Base-by-base conservation (phyloP, 2,888 invertebrate species). In the Amaurobius ferox region DNA sequence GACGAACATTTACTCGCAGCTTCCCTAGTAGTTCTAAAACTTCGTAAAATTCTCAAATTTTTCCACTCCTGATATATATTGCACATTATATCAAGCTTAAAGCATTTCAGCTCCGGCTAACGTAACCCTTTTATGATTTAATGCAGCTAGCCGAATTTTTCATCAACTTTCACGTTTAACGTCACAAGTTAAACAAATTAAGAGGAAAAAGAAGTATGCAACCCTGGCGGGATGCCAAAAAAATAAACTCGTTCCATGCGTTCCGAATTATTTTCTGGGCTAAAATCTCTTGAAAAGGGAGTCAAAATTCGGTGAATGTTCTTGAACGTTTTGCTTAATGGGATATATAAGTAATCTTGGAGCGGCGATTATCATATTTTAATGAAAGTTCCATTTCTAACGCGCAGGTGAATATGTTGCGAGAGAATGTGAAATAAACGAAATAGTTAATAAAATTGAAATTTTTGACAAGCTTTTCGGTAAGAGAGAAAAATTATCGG, bases 181-280 rank as follows among this genome's bases (percentile, higher is more conserved):
- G 73, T 73, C 73, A 55, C 66, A 73, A 80, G 73, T 72, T 55
- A 72, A 73, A 71, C 73, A 80, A 80, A 80, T 80, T 80, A 73
- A 80, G 80, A 55, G 48, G 30, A 70, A 61, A 79, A 71, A 71
- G 62, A 77, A 62, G 39, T 44, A 2, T 44, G 44, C 44, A 13
- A 16, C 2, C 44, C 44, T 44, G 44, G 44, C 44, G 44, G 2
- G 2, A 16, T 44, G 44, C 44, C 44, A 44, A 16, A 16, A 7
- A 44, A 7, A n/a, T 44, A 44, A 44, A 44, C 16, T 44, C 44
- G 44, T 16, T 44, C 16, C 44, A 16, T 44, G 44, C 16, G 6
- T 44, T 44, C 16, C 16, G 44, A 44, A 16, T 16, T 44, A 44
- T 35, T 7, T 35, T 35, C 9, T n/a, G 6, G 35, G 9, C 5